Evolutionary conservation across 2,113 vertebrate species (phyloP), one percentile per base, ranked within the genome.

Genomic region (Laticauda colubrina): DNA sequence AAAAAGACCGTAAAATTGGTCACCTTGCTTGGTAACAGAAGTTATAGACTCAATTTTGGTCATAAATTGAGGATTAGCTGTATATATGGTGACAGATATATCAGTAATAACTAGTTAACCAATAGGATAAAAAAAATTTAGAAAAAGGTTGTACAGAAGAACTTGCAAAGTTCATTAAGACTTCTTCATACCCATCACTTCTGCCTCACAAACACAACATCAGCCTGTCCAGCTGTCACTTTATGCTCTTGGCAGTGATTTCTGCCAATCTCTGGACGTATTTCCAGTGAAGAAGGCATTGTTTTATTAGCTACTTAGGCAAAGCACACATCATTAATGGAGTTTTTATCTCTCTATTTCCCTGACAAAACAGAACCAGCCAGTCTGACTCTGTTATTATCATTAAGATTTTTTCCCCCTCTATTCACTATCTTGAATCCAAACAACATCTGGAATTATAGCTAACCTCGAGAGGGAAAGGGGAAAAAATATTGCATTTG

Each of bases 381-480:
- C 97, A 97, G 95, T 89, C 97, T 96, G 97, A 96, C 97, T 98
- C 96, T 97, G 96, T 93, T 94, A 96, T 96, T 97, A 96, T 97
- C 96, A 95, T 94, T 95, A 97, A 95, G 96, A 97, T 97, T 95
- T 96, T 96, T 96, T 95, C 95, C 96, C 93, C 94, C 90, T 15
- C 87, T 51, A 57, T 57, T 95, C 94, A 4, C 90, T 96, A 97
- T 96, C 96, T 96, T 90, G 93, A 97, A 97, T 96, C 96, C 97
- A 98, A 97, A 97, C 97, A 98, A 97, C 98, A 98, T 97, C 97
- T 98, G 97, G 96, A 98, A 97, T 96, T 96, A 95, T 93, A 96
- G 95, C 94, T 9, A 94, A 94, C 95, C 93, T 69, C 91, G 85
- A 88, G 34, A 55, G 93, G 95, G 21, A 94, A 87, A 87, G 26